Base-by-base conservation (phyloP, 2,797 vertebrate genomes). In the Clarias pachynema region DNA sequence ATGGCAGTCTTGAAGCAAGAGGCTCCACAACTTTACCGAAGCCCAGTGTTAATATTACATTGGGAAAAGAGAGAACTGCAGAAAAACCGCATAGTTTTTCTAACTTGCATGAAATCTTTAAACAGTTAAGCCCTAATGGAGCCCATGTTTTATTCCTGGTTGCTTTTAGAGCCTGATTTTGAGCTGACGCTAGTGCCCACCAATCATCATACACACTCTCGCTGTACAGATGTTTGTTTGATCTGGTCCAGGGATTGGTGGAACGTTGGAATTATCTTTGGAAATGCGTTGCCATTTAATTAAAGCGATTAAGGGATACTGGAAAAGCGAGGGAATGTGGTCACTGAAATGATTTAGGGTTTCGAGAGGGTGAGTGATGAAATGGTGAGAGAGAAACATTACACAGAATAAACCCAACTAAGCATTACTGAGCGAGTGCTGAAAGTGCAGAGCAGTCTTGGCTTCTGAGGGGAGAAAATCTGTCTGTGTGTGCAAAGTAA, bases 191-290 rank as follows among this genome's bases (percentile, higher is more conserved):
- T 53, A 66, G 81, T 87, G 83, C 84, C 88, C 89, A 81, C 86
- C 86, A 85, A 86, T 90, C 86, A 86, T 85, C 88, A 81, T 86
- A 88, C 82, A 83, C 86, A 49, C 79, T 72, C 79, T 70, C 70
- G n/a, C 77, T 40, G 83, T 86, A 88, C 90, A 90, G 85, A 90
- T 88, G 84, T 91, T 88, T 90, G 85, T 91, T 87, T 91, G 90
- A 92, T 89, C 90, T 88, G 85, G 83, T 88, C 82, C 73, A 80
- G 83, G 83, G 87, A 75, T 80, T 69, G 66, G 49, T 84, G 79
- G 83, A 91, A 87, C 84, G 69, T 86, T 81, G 62, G 81, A 87
- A 85, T 86, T 88, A 91, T 87, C 90, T 89, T 89, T 87, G 86
- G 86, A 87, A 81, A 86, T 29, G 79, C 37, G 24, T 85, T 82